phyloP scores from a whole-genome alignment of 2,797 vertebrate species.

The Amazona finschi region DNA sequence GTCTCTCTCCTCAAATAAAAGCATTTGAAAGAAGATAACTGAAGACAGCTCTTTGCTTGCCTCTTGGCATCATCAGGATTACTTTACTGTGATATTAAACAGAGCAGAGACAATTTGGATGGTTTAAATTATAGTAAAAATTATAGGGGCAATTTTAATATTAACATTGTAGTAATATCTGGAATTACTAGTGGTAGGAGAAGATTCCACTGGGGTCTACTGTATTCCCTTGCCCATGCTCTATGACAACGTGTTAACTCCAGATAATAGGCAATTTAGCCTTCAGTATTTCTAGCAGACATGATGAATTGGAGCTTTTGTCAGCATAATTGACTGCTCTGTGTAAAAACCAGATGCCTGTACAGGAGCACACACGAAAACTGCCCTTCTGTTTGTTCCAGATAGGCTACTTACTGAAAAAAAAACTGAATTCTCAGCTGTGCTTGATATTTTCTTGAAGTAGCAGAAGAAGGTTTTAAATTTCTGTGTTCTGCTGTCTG shows the following conservation, averaged over 20 bases:
- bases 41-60: not conserved
- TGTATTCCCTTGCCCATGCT: not conserved
- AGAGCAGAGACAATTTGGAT: not conserved
- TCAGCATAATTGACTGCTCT: not conserved
- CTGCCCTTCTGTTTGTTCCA: not conserved
- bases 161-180: not conserved
- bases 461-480: constrained; percentile 32
- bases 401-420: not conserved
- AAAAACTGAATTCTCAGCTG: constrained; percentile 54
- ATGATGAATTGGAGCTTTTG: not conserved
- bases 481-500: not conserved
- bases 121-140: not conserved
- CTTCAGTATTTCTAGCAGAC: not conserved
- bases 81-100: not conserved
- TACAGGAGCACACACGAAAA: not conserved
- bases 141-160: not conserved
- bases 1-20: not conserved
- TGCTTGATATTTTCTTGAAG: constrained; percentile 47
- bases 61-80: not conserved
- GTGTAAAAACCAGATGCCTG: not conserved
- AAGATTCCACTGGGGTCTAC: not conserved
- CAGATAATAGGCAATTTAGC: not conserved
- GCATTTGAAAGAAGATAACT: not conserved
- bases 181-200: not conserved
- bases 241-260: not conserved